Percentiles rank a stretch among this genome's conserved stretches.
These are phyloP conservation scores for Chiloscyllium punctatum DNA, from an alignment of 2,797 vertebrate species.

Conservation along the genomic window DNA sequence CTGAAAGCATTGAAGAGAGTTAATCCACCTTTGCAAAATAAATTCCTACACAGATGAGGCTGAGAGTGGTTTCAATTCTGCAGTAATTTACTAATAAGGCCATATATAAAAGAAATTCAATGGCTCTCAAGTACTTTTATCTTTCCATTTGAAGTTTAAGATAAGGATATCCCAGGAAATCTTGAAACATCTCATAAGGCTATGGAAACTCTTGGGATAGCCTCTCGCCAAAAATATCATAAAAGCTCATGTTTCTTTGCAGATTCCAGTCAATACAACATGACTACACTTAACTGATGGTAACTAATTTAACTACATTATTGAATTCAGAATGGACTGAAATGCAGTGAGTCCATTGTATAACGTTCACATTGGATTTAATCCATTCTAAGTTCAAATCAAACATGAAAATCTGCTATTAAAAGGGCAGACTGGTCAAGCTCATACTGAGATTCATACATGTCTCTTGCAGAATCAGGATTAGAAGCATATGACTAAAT, in stretches of 20 bases:
- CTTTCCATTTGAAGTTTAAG: background rate
- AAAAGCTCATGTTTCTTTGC: background rate
- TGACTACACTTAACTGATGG: background rate
- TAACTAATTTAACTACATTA: background rate
- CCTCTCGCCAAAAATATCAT: background rate
- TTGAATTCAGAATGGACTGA: background rate
- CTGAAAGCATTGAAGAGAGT: background rate
- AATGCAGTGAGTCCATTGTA: background rate
- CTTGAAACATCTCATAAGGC: background rate
- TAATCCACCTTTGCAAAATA: background rate
- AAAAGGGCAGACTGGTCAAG: background rate
- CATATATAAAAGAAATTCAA: background rate
- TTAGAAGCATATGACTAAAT: no score
- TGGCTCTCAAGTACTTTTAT: background rate
- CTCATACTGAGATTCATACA: background rate
- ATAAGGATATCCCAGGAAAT: background rate
- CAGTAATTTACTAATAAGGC: background rate
- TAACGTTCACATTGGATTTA: background rate
- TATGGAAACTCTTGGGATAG: background rate
- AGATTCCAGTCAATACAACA: background rate
- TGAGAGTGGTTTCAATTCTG: background rate
- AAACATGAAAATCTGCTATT: background rate
- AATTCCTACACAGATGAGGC: background rate
- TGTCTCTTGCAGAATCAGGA: background rate
- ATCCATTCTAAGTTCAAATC: background rate